These are phyloP conservation scores for Sarcophaga peregrina DNA, from an alignment of 1,140 invertebrate genomes.

Conservation along the genomic window DNA sequence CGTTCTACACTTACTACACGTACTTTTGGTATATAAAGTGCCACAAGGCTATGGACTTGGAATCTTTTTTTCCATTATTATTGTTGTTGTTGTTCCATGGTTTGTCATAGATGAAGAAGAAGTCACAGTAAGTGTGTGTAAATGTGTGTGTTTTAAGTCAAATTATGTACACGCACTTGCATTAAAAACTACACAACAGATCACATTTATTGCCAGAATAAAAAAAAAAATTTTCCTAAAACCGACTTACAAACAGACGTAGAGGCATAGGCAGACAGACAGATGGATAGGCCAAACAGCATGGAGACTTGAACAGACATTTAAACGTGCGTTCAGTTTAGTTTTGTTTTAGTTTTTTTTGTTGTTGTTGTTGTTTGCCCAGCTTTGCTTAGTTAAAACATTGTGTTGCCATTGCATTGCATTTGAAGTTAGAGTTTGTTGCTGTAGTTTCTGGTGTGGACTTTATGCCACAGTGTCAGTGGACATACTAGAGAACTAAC, in stretches of 20 bases:
- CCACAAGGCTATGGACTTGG: no score
- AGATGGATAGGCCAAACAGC: no score
- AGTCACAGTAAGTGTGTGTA: neutral
- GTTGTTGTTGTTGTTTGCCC: no score
- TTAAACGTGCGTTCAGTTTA: neutral
- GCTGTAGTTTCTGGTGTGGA: neutral
- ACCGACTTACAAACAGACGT: no score
- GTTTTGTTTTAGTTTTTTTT: neutral
- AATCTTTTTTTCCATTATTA: neutral
- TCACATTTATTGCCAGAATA: no score
- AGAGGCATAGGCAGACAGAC: neutral
- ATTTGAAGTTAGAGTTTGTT: no score
- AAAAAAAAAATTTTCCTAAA: no score
- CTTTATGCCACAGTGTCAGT: constrained; percentile 3
- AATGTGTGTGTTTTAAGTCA: constrained; percentile 6
- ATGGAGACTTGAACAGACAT: neutral
- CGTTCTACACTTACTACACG: neutral
- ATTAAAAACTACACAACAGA: constrained; percentile 1
- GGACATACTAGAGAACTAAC: constrained; percentile 23
- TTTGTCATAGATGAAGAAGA: no score
- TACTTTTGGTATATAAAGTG: neutral
- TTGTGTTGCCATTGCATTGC: no score
- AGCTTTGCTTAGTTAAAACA: no score
- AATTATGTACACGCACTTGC: constrained; percentile 26
- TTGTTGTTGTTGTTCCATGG: no score